Conservation (phyloP, 92 coral and sea anemone genomes). For the Anthopleura xanthogrammica region DNA sequence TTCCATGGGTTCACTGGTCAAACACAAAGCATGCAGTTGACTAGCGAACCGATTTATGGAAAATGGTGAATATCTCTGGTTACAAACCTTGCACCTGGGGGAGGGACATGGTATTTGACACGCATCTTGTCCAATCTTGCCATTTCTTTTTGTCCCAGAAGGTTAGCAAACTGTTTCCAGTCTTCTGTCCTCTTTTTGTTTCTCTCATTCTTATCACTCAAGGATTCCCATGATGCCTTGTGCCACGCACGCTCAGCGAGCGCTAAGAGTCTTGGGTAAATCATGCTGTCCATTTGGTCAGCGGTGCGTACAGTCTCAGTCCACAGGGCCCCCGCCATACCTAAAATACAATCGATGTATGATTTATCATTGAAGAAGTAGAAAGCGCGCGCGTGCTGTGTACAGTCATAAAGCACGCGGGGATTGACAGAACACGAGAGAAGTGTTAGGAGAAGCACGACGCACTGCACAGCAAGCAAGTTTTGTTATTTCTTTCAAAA, state of each 20-base stretch:
- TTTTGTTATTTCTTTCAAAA: too few species aligned
- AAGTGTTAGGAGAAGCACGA: too few species aligned
- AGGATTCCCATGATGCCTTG: slow-evolving; percentile 74
- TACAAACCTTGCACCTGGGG: slow-evolving; percentile 79
- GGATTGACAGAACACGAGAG: too few species aligned
- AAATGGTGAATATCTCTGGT: neutral
- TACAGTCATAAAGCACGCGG: too few species aligned
- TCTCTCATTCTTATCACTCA: slow-evolving; percentile 23
- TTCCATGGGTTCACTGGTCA: too few species aligned
- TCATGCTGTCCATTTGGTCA: slow-evolving; percentile 72
- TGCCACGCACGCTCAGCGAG: slow-evolving; percentile 91
- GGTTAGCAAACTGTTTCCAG: slow-evolving; percentile 73
- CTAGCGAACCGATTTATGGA: too few species aligned
- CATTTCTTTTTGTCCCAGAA: slow-evolving; percentile 66
- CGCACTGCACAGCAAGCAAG: too few species aligned
- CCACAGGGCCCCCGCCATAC: slow-evolving; percentile 82
- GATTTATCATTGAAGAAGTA: neutral
- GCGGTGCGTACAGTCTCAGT: slow-evolving; percentile 81
- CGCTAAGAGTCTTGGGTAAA: slow-evolving; percentile 80
- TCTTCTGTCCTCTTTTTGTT: slow-evolving; percentile 44
- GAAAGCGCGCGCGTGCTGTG: too few species aligned
- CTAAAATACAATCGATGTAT: slow-evolving; percentile 11
- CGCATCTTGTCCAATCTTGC: slow-evolving; percentile 61
- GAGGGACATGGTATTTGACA: slow-evolving; percentile 63
- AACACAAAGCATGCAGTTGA: too few species aligned